These are phyloP conservation scores for Xestia xanthographa DNA, from an alignment of 2,888 invertebrate genomes.

Conservation along the genomic window DNA sequence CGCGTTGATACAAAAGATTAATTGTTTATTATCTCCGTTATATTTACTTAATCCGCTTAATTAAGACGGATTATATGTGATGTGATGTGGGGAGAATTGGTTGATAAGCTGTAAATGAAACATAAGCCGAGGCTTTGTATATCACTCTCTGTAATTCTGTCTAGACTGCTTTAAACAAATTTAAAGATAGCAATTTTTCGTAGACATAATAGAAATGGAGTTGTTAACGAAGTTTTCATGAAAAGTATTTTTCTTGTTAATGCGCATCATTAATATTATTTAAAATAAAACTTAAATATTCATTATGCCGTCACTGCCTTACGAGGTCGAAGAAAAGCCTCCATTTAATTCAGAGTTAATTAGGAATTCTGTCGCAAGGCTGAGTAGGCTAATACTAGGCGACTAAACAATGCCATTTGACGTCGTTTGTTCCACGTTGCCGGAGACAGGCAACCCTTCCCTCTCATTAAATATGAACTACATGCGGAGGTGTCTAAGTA, in stretches of 20 bases:
- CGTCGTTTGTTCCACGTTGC: conserved; percentile 67
- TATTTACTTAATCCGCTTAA: conserved; percentile 64
- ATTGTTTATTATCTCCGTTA: conserved; percentile 62
- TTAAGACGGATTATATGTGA: conserved; percentile 60
- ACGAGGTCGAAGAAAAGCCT: conserved; percentile 51
- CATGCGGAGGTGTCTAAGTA: conserved; percentile 67
- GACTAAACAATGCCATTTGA: conserved; percentile 72
- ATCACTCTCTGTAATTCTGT: conserved; percentile 33
- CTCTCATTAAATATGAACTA: conserved; percentile 78
- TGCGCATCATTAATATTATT: conserved; percentile 28
- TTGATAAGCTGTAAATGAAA: conserved; percentile 58
- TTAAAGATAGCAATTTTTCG: conserved; percentile 3
- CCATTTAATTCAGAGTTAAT: conserved; percentile 68
- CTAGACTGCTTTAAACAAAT: conserved; percentile 25
- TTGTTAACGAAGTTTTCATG: conserved; percentile 28
- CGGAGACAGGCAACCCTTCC: conserved; percentile 70
- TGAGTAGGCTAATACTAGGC: conserved; percentile 59
- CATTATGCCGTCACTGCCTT: conserved; percentile 31
- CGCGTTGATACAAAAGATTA: conserved; percentile 61
- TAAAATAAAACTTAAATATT: conserved; percentile 41
- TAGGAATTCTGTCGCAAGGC: conserved; percentile 63
- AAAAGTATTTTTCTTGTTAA: conserved; percentile 32
- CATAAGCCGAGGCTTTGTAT: conserved; percentile 42
- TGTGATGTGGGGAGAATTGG: conserved; percentile 41
- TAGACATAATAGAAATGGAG: conserved; percentile 1